Percentiles rank a stretch among this genome's conserved stretches.
Conservation (phyloP, 2,113 vertebrate genomes). For the Oryzias javanicus region DNA sequence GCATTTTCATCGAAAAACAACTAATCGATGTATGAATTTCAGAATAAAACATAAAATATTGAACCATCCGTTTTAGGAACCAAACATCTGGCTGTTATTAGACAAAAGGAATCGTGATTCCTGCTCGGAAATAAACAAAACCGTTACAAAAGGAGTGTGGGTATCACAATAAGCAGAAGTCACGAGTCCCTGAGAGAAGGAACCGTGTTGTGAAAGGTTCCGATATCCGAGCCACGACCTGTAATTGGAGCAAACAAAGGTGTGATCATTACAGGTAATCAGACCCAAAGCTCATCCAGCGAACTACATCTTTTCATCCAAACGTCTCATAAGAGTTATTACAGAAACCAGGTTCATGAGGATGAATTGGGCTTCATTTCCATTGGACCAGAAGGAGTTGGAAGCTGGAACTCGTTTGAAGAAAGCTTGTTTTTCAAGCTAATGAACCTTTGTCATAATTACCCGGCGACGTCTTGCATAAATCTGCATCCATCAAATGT, state of each 20-base stretch:
- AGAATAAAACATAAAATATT: too few species aligned
- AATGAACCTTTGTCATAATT: neutral
- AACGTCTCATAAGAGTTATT: conserved; percentile 33
- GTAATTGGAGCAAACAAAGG: conserved; percentile 54
- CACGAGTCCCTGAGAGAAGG: conserved; percentile 38
- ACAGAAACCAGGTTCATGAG: too few species aligned
- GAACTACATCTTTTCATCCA: conserved; percentile 9
- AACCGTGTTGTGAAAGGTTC: conserved; percentile 25
- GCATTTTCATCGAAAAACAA: too few species aligned
- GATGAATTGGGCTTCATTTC: too few species aligned
- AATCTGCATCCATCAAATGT: neutral
- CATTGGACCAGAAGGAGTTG: too few species aligned
- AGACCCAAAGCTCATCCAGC: conserved; percentile 12
- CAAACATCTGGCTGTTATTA: neutral
- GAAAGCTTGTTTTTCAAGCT: conserved; percentile 1
- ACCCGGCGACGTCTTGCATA: neutral
- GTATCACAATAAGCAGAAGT: conserved; percentile 47
- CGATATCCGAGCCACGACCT: conserved; percentile 33
- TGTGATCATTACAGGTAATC: conserved; percentile 56
- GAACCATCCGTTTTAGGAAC: neutral
- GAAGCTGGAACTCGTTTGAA: conserved; percentile 7
- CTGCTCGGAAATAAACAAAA: conserved; percentile 35
- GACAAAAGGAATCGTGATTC: conserved; percentile 39
- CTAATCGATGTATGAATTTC: too few species aligned
- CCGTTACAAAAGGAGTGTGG: conserved; percentile 36